These are phyloP conservation scores for Kobus ellipsiprymnus DNA, from an alignment of 2,113 vertebrate species.

Conservation along the genomic window DNA sequence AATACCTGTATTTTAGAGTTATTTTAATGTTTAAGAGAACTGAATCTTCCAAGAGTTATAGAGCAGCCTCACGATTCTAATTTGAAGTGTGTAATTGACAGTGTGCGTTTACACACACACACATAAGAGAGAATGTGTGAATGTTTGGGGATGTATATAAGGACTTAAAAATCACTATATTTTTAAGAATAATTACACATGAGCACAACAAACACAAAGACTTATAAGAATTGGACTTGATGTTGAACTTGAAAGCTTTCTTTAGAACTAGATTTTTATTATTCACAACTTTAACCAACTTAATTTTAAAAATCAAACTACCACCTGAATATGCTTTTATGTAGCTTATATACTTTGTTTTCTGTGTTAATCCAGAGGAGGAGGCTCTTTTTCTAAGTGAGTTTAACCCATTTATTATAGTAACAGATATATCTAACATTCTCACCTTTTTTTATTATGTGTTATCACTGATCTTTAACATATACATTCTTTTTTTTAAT, in stretches of 20 bases:
- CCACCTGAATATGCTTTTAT: not conserved
- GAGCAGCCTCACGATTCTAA: not conserved
- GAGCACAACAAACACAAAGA: not conserved
- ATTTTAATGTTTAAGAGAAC: not conserved
- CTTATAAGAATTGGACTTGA: not conserved
- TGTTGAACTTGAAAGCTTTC: not conserved
- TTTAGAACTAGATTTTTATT: not conserved
- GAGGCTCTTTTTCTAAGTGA: not conserved
- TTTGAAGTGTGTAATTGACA: not conserved
- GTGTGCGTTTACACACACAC: not conserved
- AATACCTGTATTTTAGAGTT: not conserved
- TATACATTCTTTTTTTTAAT: not conserved
- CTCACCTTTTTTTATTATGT: not conserved
- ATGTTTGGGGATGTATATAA: not conserved
- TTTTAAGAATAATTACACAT: not conserved
- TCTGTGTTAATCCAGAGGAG: not conserved
- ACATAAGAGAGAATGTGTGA: not conserved
- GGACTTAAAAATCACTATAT: not conserved
- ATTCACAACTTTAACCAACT: not conserved
- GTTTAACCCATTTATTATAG: not conserved
- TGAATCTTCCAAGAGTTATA: not conserved
- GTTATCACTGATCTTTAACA: not conserved
- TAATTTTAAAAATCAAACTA: constrained; percentile 23
- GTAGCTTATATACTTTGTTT: not conserved
- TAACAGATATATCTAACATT: not conserved